Percentiles rank a stretch among this genome's conserved stretches.
Evolutionary conservation across 2,888 invertebrate genomes (phyloP).

Genomic region (Lamellibrachia satsuma): DNA sequence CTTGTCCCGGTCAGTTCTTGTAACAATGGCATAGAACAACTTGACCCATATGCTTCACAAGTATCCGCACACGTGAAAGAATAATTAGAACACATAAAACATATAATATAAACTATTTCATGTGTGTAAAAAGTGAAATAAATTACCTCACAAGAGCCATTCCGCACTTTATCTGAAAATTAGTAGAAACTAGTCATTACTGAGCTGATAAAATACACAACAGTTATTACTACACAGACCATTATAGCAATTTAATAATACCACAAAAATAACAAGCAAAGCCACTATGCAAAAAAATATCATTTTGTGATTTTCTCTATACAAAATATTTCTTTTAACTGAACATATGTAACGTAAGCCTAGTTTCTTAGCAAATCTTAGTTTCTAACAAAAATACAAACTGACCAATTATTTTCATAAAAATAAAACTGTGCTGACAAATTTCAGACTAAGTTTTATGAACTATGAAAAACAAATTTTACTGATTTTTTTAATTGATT

Average conservation of each 20-base stretch:
- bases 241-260: neutral
- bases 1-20: no score
- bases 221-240: neutral
- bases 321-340: neutral
- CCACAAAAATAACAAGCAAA: neutral
- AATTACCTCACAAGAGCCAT: constrained; percentile 19
- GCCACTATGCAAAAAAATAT: neutral
- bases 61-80: no score
- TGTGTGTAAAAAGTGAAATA: neutral
- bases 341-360: neutral
- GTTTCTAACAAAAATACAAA: no score
- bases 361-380: no score
- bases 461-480: no score
- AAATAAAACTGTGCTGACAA: no score
- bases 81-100: no score
- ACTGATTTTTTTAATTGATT: neutral
- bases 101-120: no score
- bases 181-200: constrained; percentile 81
- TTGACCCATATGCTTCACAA: no score
- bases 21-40: no score
- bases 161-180: constrained; percentile 36
- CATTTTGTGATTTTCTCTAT: neutral
- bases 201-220: constrained; percentile 68
- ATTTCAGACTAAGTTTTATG: no score
- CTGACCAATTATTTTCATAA: no score